These are phyloP conservation scores for Coleophora flavipennella DNA, from an alignment of 2,888 invertebrate species.

Conservation along the genomic window DNA sequence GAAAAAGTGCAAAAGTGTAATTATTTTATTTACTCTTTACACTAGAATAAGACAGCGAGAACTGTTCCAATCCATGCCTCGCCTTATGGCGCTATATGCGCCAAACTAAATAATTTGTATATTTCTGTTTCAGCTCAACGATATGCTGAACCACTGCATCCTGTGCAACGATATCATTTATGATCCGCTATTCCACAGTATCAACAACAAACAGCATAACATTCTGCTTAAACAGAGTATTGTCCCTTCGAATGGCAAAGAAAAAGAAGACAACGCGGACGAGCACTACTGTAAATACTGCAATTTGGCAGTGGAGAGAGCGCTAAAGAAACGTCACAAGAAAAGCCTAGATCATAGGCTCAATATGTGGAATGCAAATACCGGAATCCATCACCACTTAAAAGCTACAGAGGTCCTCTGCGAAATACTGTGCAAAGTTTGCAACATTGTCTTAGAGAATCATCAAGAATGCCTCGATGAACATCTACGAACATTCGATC, in stretches of 20 bases:
- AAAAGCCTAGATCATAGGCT: neutral
- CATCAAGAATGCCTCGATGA: neutral
- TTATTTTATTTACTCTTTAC: too few species aligned
- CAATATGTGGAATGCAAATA: neutral
- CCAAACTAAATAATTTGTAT: too few species aligned
- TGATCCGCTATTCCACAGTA: neutral
- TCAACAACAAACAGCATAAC: neutral
- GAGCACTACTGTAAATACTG: neutral
- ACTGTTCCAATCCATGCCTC: too few species aligned
- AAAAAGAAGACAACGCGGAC: neutral
- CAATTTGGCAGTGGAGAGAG: neutral
- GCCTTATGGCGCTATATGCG: too few species aligned
- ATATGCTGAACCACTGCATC: neutral
- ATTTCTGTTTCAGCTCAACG: neutral
- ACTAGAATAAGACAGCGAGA: too few species aligned
- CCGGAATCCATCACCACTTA: neutral
- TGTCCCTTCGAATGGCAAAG: neutral
- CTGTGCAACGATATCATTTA: neutral
- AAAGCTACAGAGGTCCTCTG: neutral
- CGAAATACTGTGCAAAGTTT: neutral
- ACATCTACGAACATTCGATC: neutral
- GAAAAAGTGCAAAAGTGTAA: too few species aligned
- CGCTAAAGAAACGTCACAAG: neutral
- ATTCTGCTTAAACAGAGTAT: neutral
- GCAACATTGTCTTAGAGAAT: neutral